Evolutionary conservation across 2,797 vertebrate species (phyloP).

Genomic region (Spea hammondii): DNA sequence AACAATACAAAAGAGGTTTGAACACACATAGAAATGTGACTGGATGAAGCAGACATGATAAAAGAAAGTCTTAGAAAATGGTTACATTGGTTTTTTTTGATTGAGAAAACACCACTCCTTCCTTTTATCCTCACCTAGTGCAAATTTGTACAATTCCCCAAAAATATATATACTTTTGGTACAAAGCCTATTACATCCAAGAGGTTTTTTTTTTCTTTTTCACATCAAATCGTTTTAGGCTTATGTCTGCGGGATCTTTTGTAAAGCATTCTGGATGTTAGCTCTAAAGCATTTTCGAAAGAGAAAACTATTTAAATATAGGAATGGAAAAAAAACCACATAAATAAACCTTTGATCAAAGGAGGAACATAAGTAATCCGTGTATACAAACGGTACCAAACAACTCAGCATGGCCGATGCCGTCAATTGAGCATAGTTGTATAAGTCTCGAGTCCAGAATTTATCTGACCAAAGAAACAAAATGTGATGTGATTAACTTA

Average conservation of each 20-base stretch:
- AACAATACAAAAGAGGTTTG: not conserved
- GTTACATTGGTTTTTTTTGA: not conserved
- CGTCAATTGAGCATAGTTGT: too few relatives aligned
- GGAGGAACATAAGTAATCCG: not conserved
- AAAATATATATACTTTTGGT: not conserved
- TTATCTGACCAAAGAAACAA: too few relatives aligned
- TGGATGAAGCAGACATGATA: not conserved
- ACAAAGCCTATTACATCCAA: not conserved
- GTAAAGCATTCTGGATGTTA: not conserved
- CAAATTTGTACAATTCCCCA: conserved; percentile 20
- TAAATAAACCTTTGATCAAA: not conserved
- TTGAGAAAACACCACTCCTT: not conserved
- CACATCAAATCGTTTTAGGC: not conserved
- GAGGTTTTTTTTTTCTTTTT: not conserved
- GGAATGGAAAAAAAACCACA: not conserved
- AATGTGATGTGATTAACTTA: too few relatives aligned
- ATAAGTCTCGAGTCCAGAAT: too few relatives aligned
- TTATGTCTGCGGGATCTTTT: not conserved
- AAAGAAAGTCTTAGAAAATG: not conserved
- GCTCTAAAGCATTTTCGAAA: not conserved
- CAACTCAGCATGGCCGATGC: too few relatives aligned
- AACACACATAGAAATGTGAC: not conserved
- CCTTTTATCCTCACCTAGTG: not conserved
- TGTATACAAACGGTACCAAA: too few relatives aligned
- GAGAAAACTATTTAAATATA: not conserved